Base-by-base conservation (phyloP, 2,888 invertebrate genomes). In the Zygaena filipendulae region DNA sequence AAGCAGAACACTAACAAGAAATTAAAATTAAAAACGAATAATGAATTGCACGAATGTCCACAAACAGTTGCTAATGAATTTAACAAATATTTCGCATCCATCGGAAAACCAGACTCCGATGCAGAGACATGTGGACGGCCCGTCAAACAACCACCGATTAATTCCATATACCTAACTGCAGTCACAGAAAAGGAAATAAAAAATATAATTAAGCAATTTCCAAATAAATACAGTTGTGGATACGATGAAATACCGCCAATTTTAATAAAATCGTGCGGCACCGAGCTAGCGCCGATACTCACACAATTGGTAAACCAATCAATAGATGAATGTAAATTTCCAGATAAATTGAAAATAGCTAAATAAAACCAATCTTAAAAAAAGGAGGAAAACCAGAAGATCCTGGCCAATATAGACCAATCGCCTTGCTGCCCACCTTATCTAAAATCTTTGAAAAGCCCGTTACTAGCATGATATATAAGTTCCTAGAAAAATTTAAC, bases 311-410 rank as follows among this genome's bases (percentile, higher is more conserved):
- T 38, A 8, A 38, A 35, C 20, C 33, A 33, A 30, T 34, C 30
- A 2, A 30, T 34, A 16, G 8, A 11, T 8, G 25, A 32, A 22
- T 35, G 33, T 2, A 8, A 5, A 10, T 25, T 36, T 11, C 38
- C 38, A 3, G 30, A 30, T 10, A 13, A 20, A 6, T 30, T 38
- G 5, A 38, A 38, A 32, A 10, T 30, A 20, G 27, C 38, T 2
- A 29, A 18, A 25, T 38, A 11, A 35, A 34, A 29, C 35, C 38
- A 2, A 27, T 38, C 11, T 13, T 24, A 7, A 38, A 38, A 32
- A 36, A 38, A 14, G 30, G 31, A 2, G 24, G 25, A 19, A 22
- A 22, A 12, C 14, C 14, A 6, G 20, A 35, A n/a, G 12, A 21
- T 3, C 20, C n/a, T n/a, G n/a, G n/a, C n/a, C n/a, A n/a, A n/a